Evolutionary conservation across 2,888 invertebrate genomes (phyloP).

Genomic region (Scaptodrosophila latifasciaeformis): DNA sequence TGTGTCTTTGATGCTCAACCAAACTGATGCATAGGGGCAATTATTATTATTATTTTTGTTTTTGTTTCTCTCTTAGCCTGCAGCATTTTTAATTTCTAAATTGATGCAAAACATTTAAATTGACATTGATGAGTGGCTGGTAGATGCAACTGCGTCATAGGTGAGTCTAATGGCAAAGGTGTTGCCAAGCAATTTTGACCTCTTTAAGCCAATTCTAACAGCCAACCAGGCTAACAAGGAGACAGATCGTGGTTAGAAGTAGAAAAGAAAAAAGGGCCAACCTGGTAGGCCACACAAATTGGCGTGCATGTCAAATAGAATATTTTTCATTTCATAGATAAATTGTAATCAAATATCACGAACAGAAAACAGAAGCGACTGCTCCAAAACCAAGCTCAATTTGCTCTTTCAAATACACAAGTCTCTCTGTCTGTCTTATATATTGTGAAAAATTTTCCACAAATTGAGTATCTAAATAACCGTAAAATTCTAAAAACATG

Average conservation of each 20-base stretch:
- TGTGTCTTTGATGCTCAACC: slow-evolving; percentile 51
- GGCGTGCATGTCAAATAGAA: slow-evolving; percentile 68
- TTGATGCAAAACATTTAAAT: slow-evolving; percentile 18
- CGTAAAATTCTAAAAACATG: slow-evolving; percentile 48
- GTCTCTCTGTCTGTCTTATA: too few species aligned
- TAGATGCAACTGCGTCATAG: too few species aligned
- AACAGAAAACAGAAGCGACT: slow-evolving; percentile 19
- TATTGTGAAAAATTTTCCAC: slow-evolving; percentile 47
- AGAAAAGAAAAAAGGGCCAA: slow-evolving; percentile 34
- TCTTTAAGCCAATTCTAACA: too few species aligned
- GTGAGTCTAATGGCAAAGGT: too few species aligned
- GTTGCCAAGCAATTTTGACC: too few species aligned
- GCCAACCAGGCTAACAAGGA: neutral
- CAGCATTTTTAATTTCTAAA: slow-evolving; percentile 40
- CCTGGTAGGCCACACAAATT: slow-evolving; percentile 50
- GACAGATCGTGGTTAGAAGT: slow-evolving; percentile 8
- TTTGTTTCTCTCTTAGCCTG: too few species aligned
- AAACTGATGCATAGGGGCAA: slow-evolving; percentile 47
- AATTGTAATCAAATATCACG: slow-evolving; percentile 66
- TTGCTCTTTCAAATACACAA: too few species aligned
- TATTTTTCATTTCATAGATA: slow-evolving; percentile 49
- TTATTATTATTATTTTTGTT: slow-evolving; percentile 48
- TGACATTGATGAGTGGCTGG: neutral
- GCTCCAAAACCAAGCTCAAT: neutral
- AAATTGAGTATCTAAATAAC: slow-evolving; percentile 66